Percentiles rank a stretch among this genome's conserved stretches.
Conservation (phyloP, 2,113 vertebrate species). For the Dolichotis patagonum region DNA sequence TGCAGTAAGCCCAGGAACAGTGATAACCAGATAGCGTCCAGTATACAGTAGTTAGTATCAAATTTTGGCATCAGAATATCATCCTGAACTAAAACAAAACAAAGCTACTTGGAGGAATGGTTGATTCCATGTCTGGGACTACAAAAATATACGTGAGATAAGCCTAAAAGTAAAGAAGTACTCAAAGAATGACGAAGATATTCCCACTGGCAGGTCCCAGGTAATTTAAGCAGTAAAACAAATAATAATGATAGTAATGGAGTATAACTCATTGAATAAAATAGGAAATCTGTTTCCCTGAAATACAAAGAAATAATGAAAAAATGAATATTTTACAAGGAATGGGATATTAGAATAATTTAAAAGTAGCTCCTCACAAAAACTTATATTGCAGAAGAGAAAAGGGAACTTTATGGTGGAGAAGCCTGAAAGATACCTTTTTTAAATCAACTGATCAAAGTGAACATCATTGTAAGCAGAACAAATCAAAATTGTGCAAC, state of each 20-base stretch:
- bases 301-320: not conserved
- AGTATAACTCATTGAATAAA: not conserved
- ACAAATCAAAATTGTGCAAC: not conserved
- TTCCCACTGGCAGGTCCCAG: not conserved
- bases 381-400: conserved; percentile 1
- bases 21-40: not conserved
- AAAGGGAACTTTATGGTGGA: not conserved
- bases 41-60: not conserved
- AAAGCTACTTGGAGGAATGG: not conserved
- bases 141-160: not conserved
- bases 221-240: not conserved
- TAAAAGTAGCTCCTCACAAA: not conserved
- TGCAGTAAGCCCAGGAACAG: not conserved
- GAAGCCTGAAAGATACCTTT: not conserved
- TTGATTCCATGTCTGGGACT: not conserved
- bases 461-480: not conserved
- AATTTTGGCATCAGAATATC: not conserved
- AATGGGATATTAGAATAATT: not conserved
- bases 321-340: not conserved
- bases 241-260: not conserved
- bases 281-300: not conserved
- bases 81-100: not conserved
- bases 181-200: not conserved
- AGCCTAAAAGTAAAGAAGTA: not conserved
- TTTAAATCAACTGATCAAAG: not conserved